Evolutionary conservation across 2,888 invertebrate genomes (phyloP).

Genomic region (Dicycla oo): DNA sequence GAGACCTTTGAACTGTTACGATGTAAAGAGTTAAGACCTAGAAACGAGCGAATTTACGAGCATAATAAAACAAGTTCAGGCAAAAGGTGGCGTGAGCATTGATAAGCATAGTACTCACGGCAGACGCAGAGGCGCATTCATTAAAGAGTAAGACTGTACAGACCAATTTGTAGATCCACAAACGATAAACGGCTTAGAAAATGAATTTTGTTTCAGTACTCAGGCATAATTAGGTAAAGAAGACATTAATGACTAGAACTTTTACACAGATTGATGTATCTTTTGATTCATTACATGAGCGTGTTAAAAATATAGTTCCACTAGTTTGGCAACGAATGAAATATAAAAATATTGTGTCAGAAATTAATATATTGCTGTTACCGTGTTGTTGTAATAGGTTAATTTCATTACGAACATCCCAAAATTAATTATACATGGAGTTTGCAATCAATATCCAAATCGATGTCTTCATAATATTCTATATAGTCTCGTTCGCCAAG

Average conservation of each 20-base stretch:
- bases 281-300: slow-evolving; percentile 33
- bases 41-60: slow-evolving; percentile 55
- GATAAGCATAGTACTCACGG: slow-evolving; percentile 63
- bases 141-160: slow-evolving; percentile 47
- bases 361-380: too few relatives aligned
- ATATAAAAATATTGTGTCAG: slow-evolving; percentile 17
- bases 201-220: slow-evolving; percentile 34
- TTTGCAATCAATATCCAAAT: slow-evolving; percentile 17
- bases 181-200: slow-evolving; percentile 44
- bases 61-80: slow-evolving; percentile 55
- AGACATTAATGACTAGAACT: slow-evolving; percentile 18
- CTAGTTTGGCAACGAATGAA: slow-evolving; percentile 42
- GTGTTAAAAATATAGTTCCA: slow-evolving; percentile 15
- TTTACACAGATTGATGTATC: slow-evolving; percentile 19
- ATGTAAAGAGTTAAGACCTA: slow-evolving; percentile 53
- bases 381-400: slow-evolving; percentile 22
- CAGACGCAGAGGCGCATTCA: slow-evolving; percentile 63
- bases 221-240: slow-evolving; percentile 53
- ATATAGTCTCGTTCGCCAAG: slow-evolving; percentile 17
- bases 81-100: slow-evolving; percentile 57
- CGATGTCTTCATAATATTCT: slow-evolving; percentile 37
- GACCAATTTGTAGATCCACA: slow-evolving; percentile 52
- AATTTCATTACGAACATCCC: background rate
- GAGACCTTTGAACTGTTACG: slow-evolving; percentile 51
- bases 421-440: slow-evolving; percentile 9